Base-by-base conservation (phyloP, 2,113 vertebrate species). In the Sylvia atricapilla region DNA sequence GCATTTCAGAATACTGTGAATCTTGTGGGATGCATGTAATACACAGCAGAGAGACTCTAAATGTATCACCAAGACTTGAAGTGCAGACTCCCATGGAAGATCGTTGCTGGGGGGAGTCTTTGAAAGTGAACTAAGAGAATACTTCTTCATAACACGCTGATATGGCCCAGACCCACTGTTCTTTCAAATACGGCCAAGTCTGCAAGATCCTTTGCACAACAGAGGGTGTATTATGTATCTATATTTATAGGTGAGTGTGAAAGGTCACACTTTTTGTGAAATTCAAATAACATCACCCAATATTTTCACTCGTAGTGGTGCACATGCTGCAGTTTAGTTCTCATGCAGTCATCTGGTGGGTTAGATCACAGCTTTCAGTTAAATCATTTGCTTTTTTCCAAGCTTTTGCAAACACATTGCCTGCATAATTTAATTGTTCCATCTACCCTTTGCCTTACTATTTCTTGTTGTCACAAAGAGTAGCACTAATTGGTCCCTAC, bases 381-480 rank as follows among this genome's bases (percentile, higher is more conserved):
- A 73, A 89, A 89, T 90, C 5, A 62, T 35, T 59, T 11, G 2
- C 28, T 89, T 89, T 76, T 52, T 67, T 20, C n/a, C 60, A 59
- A n/a, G 28, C 10, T 82, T 74, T 67, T 89, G 28, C n/a, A 58
- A 74, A 21, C 9, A 11, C 88, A 81, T 95, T 55, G 52, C 50
- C 86, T 94, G 69, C 53, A 63, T 66, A 80, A 77, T 89, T 87
- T 78, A 91, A 81, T 95, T 91, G 64, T 87, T 90, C 73, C 46
- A 76, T 90, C 78, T 97, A 91, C 74, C 64, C 79, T 93, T 95
- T 81, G 81, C 58, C 50, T 91, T 84, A 46, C 58, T 8, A 53
- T 66, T 96, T 94, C 77, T 89, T 44, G 39, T 87, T 95, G 53
- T 88, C 27, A 27, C 60, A 93, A 25, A 39, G 33, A 93, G 92